phyloP scores from a whole-genome alignment of 2,888 invertebrate species.

The Dryobota labecula region DNA sequence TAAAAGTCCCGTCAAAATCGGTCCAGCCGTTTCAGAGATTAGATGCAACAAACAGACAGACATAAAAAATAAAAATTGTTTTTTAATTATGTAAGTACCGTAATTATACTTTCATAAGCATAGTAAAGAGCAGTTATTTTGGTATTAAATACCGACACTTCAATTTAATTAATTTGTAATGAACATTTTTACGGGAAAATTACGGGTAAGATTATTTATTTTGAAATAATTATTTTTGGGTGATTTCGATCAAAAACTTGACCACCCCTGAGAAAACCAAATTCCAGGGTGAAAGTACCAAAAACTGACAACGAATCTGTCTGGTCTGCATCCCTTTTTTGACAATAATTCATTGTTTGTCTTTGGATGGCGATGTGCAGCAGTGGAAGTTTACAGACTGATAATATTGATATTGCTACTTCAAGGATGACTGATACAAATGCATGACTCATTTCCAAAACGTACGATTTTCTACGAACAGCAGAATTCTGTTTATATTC shows the following conservation, averaged over 20 bases:
- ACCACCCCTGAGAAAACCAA: not conserved
- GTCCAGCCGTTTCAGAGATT: no score
- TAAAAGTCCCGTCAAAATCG: no score
- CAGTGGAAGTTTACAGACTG: slow-evolving; percentile 29
- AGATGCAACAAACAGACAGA: no score
- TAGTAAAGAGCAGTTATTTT: no score
- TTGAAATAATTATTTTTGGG: not conserved
- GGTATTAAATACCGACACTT: no score
- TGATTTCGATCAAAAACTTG: not conserved
- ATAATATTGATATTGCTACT: slow-evolving; percentile 29
- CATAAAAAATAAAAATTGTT: no score
- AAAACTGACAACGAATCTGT: not conserved
- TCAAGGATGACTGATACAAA: slow-evolving; percentile 25
- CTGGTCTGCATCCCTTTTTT: not conserved
- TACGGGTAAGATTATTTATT: not conserved
- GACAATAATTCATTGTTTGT: slow-evolving; percentile 2
- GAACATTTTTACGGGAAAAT: not conserved
- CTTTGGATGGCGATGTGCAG: slow-evolving; percentile 5
- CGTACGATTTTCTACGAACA: slow-evolving; percentile 20
- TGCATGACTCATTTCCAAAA: slow-evolving; percentile 25
- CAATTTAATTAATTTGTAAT: no score
- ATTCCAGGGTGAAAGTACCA: not conserved
- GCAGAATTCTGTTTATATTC: slow-evolving; percentile 17
- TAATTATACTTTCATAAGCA: no score
- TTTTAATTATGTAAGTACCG: no score